Conservation (phyloP, 2,113 vertebrate genomes). For the Ancistrus triradiatus region DNA sequence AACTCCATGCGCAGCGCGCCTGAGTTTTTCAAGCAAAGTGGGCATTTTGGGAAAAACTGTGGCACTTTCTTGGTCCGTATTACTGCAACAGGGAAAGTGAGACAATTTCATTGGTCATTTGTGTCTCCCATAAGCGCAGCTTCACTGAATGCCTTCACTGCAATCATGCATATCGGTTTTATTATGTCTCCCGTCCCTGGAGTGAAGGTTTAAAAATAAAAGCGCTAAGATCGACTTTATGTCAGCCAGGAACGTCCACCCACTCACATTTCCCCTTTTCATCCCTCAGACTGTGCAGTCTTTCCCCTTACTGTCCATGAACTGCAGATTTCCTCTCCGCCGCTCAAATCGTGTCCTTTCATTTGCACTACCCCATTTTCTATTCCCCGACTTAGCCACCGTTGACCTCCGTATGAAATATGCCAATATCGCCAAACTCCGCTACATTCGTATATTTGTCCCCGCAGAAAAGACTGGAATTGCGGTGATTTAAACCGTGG, state of each 20-base stretch:
- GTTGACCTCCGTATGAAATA: not conserved
- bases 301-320: conserved; percentile 35
- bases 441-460: not conserved
- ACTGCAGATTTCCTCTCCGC: conserved; percentile 29
- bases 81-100: conserved; percentile 28
- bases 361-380: no score
- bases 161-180: conserved; percentile 21
- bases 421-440: not conserved
- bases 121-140: conserved; percentile 23
- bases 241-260: conserved; percentile 32
- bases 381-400: conserved; percentile 20
- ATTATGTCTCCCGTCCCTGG: conserved; percentile 3
- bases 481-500: not conserved
- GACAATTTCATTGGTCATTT: conserved; percentile 26
- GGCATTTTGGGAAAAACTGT: not conserved
- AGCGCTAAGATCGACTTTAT: not conserved
- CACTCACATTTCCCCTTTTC: conserved; percentile 23
- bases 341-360: conserved; percentile 31
- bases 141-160: conserved; percentile 37
- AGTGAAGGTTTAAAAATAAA: conserved; percentile 39
- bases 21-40: conserved; percentile 8
- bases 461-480: not conserved
- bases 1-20: not conserved
- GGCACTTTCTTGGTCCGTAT: not conserved
- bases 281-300: conserved; percentile 13